These are phyloP conservation scores for Ganaspis brasiliensis DNA, from an alignment of 2,888 invertebrate species.

Conservation along the genomic window DNA sequence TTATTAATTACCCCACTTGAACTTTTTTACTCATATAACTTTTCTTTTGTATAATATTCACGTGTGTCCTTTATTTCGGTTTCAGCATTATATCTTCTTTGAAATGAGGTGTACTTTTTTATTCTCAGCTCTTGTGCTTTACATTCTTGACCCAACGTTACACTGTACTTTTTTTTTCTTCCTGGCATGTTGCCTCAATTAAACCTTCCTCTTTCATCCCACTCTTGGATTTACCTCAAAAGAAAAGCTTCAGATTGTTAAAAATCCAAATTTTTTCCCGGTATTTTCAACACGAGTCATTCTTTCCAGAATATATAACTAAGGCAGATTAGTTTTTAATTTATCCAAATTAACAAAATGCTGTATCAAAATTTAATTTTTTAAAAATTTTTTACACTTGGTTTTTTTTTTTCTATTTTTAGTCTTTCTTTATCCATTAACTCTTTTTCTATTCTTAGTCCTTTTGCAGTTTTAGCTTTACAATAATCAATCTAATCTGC, in stretches of 20 bases:
- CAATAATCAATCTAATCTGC: no score
- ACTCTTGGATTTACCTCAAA: slow-evolving; percentile 14
- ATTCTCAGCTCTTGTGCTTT: slow-evolving; percentile 12
- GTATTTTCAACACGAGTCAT: no score
- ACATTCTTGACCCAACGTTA: slow-evolving; percentile 25
- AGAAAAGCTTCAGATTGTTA: slow-evolving; percentile 25
- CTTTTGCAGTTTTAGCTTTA: no score
- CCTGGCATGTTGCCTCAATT: slow-evolving; percentile 7
- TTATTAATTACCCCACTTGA: not conserved
- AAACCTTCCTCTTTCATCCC: not conserved
- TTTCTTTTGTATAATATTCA: not conserved
- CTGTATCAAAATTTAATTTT: no score
- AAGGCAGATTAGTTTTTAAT: no score
- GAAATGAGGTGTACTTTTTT: slow-evolving; percentile 1
- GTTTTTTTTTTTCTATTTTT: no score
- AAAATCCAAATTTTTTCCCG: slow-evolving; percentile 9
- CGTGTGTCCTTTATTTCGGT: not conserved
- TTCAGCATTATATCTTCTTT: not conserved
- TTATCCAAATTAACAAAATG: no score
- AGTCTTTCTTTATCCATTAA: no score
- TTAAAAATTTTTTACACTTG: no score
- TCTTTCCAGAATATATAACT: no score
- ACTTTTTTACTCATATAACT: not conserved
- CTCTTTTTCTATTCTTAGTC: no score
- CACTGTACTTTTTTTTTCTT: not conserved